Base-by-base conservation (phyloP, 2,888 invertebrate species). In the Sminthurinus aureus region DNA sequence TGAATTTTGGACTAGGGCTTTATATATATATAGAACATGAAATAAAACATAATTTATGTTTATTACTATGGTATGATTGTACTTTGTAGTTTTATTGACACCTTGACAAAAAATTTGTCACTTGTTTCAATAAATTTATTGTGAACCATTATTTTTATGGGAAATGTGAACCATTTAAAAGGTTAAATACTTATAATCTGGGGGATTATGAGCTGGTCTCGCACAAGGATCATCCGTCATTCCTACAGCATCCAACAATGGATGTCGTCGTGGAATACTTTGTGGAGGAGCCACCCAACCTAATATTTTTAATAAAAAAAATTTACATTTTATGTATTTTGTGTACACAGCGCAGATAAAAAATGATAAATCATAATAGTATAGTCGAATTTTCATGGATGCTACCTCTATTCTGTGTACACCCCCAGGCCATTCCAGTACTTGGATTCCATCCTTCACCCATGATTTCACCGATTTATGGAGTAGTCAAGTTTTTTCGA, bases 151-250 rank as follows among this genome's bases (percentile, higher is more conserved):
- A n/a, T n/a, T n/a, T n/a, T n/a, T n/a, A n/a, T n/a, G n/a, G n/a
- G n/a, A n/a, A n/a, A n/a, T n/a, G n/a, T n/a, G n/a, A 52, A n/a
- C 1, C 13, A 22, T 66, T 4, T 74, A 82, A 8, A n/a, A 58
- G 18, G 58, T 51, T 73, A 69, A 52, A 24, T 77, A 86, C 87
- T 74, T 81, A 79, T 85, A 87, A 50, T 87, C 84, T 13, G 88
- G 88, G 66, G 85, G 24, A 75, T 81, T 51, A 51, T 83, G 83
- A 52, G 83, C 77, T n/a, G 88, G 88, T 6, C 85, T 82, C 64
- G 84, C 87, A 83, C 88, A 88, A n/a, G 88, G 88, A 71, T 88
- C 88, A 78, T 88, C 88, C 24, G 77, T 85, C 26, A 86, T 51
- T 24, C 87, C 85, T 0, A 85, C 86, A 12, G 87, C 78, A 74